Percentiles rank a stretch among this genome's conserved stretches.
These are phyloP conservation scores for Chaunax sp. DNA, from an alignment of 2,797 vertebrate genomes.

Conservation along the genomic window DNA sequence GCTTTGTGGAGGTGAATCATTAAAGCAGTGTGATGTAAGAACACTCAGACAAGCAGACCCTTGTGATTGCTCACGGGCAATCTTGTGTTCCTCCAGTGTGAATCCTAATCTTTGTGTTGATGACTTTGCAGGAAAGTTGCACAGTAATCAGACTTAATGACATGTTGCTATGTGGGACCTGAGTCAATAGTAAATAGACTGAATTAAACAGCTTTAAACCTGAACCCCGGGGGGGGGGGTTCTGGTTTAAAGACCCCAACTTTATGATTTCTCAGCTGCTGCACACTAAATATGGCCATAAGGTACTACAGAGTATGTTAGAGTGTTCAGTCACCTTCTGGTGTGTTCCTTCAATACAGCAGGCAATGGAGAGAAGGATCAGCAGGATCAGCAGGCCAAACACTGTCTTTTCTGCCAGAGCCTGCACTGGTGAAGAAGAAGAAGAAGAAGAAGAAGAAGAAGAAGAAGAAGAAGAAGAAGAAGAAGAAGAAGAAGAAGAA, in stretches of 20 bases:
- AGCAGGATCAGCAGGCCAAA: slow-evolving; percentile 66
- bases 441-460: slow-evolving; percentile 13
- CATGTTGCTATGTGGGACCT: neutral
- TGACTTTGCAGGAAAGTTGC: neutral
- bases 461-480: neutral
- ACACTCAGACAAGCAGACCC: slow-evolving; percentile 16
- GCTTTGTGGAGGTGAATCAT: slow-evolving; percentile 38
- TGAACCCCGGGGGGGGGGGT: too few relatives aligned
- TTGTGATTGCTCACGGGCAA: neutral
- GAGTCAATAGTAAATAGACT: neutral
- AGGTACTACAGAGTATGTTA: neutral
- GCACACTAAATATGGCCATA: neutral
- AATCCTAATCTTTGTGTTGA: slow-evolving; percentile 2
- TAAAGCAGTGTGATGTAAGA: neutral
- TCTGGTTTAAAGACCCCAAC: neutral
- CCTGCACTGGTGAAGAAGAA: slow-evolving; percentile 47
- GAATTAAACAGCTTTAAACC: neutral
- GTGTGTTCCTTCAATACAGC: slow-evolving; percentile 65
- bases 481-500: neutral
- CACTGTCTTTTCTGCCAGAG: slow-evolving; percentile 66
- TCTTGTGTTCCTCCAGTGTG: neutral
- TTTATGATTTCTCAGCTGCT: too few relatives aligned
- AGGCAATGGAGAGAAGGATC: slow-evolving; percentile 56
- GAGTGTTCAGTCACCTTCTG: slow-evolving; percentile 60
- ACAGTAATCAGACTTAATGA: slow-evolving; percentile 1